Evolutionary conservation across 1,140 invertebrate genomes (phyloP).

Genomic region (Bathynomus jamesi): DNA sequence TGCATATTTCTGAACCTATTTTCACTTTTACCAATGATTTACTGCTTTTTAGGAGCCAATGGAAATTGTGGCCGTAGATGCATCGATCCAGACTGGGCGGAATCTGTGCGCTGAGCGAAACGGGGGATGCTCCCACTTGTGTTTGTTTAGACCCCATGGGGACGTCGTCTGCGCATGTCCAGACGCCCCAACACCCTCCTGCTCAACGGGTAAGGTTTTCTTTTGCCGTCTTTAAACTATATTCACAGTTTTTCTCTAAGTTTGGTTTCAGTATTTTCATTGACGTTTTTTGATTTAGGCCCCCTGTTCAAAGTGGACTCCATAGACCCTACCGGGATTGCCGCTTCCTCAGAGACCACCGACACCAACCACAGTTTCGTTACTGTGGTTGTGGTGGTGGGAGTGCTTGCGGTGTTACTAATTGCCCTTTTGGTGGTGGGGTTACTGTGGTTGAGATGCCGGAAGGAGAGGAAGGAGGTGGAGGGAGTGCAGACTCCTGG

Average conservation of each 20-base stretch:
- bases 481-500: conserved; percentile 37
- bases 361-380: neutral
- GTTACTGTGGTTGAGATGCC: neutral
- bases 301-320: neutral
- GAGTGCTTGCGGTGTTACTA: neutral
- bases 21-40: too few species aligned
- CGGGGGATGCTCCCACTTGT: conserved; percentile 75
- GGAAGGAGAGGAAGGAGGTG: neutral
- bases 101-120: conserved; percentile 62
- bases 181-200: conserved; percentile 45
- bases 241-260: neutral
- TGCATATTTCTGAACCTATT: too few species aligned
- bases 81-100: conserved; percentile 42
- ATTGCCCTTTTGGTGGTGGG: neutral
- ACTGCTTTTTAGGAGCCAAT: conserved; percentile 82
- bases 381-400: neutral
- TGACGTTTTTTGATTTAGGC: too few species aligned
- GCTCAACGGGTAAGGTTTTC: neutral
- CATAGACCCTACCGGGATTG: neutral
- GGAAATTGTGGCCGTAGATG: conserved; percentile 73
- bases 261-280: too few species aligned
- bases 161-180: conserved; percentile 73
- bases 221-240: neutral
- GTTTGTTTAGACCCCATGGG: conserved; percentile 66
- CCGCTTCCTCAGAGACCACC: neutral